These are phyloP conservation scores for Barypeithes pellucidus DNA, from an alignment of 2,888 invertebrate genomes.

Conservation along the genomic window DNA sequence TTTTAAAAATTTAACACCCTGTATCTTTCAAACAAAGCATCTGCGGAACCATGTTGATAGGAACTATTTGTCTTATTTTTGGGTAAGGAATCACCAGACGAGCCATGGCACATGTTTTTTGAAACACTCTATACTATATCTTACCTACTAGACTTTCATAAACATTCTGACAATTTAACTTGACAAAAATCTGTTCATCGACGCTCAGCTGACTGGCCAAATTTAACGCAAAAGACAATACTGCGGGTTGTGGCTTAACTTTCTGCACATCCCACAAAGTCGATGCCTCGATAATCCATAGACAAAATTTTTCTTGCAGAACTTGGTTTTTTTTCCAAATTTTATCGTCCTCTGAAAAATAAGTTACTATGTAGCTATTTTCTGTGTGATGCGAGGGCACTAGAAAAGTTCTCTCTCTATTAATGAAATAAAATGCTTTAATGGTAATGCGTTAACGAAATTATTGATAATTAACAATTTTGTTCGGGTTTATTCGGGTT, in stretches of 20 bases:
- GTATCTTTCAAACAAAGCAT: too few relatives aligned
- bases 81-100: too few relatives aligned
- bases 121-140: too few relatives aligned
- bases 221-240: slow-evolving; percentile 77
- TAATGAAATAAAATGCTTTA: too few relatives aligned
- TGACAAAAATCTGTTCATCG: slow-evolving; percentile 76
- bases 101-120: too few relatives aligned
- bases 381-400: not conserved
- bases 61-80: too few relatives aligned
- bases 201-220: slow-evolving; percentile 75
- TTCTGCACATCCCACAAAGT: slow-evolving; percentile 64
- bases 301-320: slow-evolving; percentile 58
- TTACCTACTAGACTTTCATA: slow-evolving; percentile 66
- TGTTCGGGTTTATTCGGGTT: too few relatives aligned
- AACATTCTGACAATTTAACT: slow-evolving; percentile 71
- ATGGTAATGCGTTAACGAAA: too few relatives aligned
- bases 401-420: too few relatives aligned
- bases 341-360: slow-evolving; percentile 5
- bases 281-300: slow-evolving; percentile 71
- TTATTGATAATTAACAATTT: too few relatives aligned
- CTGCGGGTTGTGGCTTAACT: slow-evolving; percentile 44
- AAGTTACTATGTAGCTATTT: not conserved
- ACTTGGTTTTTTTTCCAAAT: slow-evolving; percentile 58
- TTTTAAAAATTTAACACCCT: too few relatives aligned
- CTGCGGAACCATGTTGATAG: too few relatives aligned